Conservation (phyloP, 2,797 vertebrate species). For the Tokudaia tokunoshimensis region DNA sequence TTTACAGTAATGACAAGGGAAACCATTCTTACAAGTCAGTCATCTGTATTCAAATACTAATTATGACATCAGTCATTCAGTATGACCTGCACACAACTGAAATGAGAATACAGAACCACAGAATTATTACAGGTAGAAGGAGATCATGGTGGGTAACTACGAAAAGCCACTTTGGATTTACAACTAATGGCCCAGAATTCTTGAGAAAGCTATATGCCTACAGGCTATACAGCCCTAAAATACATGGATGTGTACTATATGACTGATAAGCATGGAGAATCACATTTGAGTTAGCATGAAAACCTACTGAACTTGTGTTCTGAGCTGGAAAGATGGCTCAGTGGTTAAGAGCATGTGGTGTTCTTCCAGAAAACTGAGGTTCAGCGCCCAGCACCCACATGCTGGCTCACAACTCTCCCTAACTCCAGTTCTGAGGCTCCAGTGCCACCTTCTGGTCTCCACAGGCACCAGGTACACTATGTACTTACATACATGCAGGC, state of each 20-base stretch:
- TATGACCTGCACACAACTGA: constrained; percentile 21
- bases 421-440: not conserved
- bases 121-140: not conserved
- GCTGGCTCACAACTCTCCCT: not conserved
- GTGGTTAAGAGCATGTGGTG: not conserved
- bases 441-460: not conserved
- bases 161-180: not conserved
- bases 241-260: not conserved
- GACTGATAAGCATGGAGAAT: not conserved
- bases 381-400: not conserved
- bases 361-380: not conserved
- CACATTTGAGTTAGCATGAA: constrained; percentile 6
- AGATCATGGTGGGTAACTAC: not conserved
- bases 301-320: not conserved
- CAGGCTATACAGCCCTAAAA: not conserved
- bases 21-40: not conserved
- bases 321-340: not conserved
- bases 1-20: not conserved
- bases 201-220: not conserved
- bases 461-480: not conserved
- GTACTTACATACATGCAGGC: not conserved
- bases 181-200: not conserved
- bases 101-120: not conserved
- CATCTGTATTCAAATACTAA: constrained; percentile 24
- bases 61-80: not conserved